phyloP scores from a whole-genome alignment of 2,113 vertebrate species.

The Catharus bicknelli region DNA sequence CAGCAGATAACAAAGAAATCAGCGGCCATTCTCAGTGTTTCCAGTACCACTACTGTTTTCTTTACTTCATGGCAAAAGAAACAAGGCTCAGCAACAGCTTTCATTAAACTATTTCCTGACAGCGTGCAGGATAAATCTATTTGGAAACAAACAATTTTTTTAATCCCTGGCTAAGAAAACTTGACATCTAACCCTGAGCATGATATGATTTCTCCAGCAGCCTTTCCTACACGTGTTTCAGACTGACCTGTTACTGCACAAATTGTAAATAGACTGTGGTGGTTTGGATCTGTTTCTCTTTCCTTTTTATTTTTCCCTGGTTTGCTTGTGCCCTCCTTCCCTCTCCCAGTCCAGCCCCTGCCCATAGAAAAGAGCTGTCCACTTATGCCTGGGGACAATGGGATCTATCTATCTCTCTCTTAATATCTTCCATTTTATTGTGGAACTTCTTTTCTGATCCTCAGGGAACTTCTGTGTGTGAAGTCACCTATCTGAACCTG shows the following conservation, averaged over 20 bases:
- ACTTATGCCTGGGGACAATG: not conserved
- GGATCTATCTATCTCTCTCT: not conserved
- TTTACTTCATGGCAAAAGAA: slow-evolving; percentile 3
- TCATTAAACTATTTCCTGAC: not conserved
- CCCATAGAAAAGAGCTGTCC: not conserved
- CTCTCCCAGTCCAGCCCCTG: too few relatives aligned
- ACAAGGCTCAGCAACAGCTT: not conserved
- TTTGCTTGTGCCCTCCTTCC: not conserved
- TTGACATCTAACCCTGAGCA: not conserved
- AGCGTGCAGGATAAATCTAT: not conserved
- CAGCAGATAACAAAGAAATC: not conserved
- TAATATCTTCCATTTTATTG: not conserved
- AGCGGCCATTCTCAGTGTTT: not conserved
- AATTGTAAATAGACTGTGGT: not conserved
- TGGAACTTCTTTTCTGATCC: not conserved
- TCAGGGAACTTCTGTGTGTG: not conserved
- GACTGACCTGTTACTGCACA: not conserved
- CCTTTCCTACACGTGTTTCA: not conserved
- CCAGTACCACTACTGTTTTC: not conserved
- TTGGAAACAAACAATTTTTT: slow-evolving; percentile 27
- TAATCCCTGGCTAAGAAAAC: slow-evolving; percentile 1
- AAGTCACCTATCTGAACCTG: not conserved
- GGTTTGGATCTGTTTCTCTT: not conserved
- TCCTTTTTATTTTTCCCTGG: not conserved
- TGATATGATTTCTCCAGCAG: not conserved